These are phyloP conservation scores for Urechis unicinctus DNA, from an alignment of 2,888 invertebrate species.

Conservation along the genomic window DNA sequence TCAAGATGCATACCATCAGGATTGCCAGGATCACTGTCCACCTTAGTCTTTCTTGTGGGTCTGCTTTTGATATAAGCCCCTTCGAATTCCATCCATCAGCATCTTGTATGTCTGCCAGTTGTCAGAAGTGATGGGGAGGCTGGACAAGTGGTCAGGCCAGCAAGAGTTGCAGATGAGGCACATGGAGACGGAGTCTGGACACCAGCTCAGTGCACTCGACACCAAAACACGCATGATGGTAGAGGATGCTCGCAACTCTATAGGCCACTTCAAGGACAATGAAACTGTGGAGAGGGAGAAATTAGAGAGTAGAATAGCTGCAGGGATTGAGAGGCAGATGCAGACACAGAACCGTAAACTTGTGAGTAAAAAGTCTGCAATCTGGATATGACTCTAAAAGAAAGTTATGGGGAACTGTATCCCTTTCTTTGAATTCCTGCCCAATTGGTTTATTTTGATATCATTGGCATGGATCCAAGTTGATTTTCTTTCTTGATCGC, in stretches of 20 bases:
- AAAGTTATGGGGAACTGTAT: too few relatives aligned
- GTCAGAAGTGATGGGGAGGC: conserved; percentile 14
- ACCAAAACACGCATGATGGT: conserved; percentile 30
- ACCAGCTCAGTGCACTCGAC: conserved; percentile 39
- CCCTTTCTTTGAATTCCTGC: too few relatives aligned
- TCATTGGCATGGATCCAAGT: too few relatives aligned
- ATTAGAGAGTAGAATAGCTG: conserved; percentile 34
- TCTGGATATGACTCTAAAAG: too few relatives aligned
- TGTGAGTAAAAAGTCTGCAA: conserved; percentile 7
- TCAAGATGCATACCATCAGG: too few relatives aligned
- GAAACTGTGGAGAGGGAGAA: conserved; percentile 40
- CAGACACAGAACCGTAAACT: neutral
- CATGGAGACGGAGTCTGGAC: conserved; percentile 37
- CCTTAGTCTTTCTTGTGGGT: too few relatives aligned
- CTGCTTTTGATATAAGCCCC: too few relatives aligned
- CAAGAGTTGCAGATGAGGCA: conserved; percentile 35
- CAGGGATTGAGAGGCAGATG: conserved; percentile 29
- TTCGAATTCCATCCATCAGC: too few relatives aligned
- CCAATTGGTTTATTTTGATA: too few relatives aligned
- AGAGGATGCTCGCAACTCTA: conserved; percentile 31
- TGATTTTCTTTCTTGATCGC: too few relatives aligned
- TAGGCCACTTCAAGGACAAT: conserved; percentile 25
- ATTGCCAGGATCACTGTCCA: too few relatives aligned
- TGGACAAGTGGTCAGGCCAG: conserved; percentile 24
- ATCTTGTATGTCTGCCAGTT: too few relatives aligned